Conservation (phyloP, 2,797 vertebrate species). For the Pelobates cultripes region DNA sequence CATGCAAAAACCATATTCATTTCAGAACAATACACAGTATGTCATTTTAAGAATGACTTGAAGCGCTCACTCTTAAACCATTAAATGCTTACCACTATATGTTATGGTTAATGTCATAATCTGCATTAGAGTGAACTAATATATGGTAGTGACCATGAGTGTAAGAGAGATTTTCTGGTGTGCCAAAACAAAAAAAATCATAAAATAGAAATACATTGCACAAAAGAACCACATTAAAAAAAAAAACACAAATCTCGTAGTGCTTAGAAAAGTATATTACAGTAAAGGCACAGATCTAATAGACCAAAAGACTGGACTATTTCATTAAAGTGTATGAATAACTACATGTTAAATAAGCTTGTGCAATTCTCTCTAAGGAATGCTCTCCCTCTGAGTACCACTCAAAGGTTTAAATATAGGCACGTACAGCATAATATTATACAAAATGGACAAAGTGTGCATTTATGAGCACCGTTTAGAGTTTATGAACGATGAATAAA, state of each 20-base stretch:
- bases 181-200: neutral
- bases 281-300: constrained; percentile 88
- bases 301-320: constrained; percentile 67
- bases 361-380: constrained; percentile 76
- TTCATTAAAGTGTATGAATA: constrained; percentile 5
- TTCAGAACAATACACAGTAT: neutral
- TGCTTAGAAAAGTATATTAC: constrained; percentile 34
- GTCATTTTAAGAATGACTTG: neutral
- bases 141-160: neutral
- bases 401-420: constrained; percentile 75
- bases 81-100: neutral
- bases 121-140: neutral
- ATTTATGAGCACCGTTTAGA: constrained; percentile 84
- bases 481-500: constrained; percentile 67
- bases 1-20: constrained; percentile 12
- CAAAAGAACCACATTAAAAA: neutral
- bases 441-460: constrained; percentile 78
- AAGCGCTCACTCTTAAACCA: constrained; percentile 9
- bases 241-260: neutral
- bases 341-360: constrained; percentile 56
- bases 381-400: constrained; percentile 34
- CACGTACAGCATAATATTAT: constrained; percentile 70
- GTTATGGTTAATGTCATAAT: neutral
- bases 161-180: neutral
- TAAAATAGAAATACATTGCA: constrained; percentile 10